Base-by-base conservation (phyloP, 92 coral and sea anemone species). In the Pocillopora grandis region DNA sequence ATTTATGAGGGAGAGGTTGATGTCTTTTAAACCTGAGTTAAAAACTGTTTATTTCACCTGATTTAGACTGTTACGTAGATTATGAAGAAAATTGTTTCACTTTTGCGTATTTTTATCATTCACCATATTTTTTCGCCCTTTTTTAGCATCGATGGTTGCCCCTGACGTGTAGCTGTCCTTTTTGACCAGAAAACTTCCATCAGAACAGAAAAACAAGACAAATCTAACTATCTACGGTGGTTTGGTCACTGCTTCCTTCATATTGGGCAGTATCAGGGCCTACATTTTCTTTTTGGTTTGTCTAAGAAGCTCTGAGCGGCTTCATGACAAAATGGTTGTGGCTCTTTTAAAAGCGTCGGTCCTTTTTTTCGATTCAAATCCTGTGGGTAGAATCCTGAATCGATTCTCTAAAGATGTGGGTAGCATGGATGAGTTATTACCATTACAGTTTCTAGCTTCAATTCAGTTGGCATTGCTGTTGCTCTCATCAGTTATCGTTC, bases 371-470 rank as follows among this genome's bases (percentile, higher is more conserved):
- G 52, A 42, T 7, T 42, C 52, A 42, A 42, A 42, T 42, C 52
- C 52, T 7, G 52, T 7, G 52, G 52, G 52, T 42, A 42, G 52
- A 42, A 42, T 42, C 52, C 52, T 42, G 8, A 42, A 42, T 42
- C 52, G 52, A 42, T 42, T 42, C 52, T 42, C 52, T 42, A 42
- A 42, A 3, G 52, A 42, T 42, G 52, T 42, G 52, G 52, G 52
- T 42, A 3, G 83, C 49, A 20, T 64, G 83, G 83, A 78, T 72
- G 83, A 78, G 42, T 18, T 35, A 13, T 42, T 78, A 13, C 83
- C 83, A 6, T 9, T 19, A 18, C n/a, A 16, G 12, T 78, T 78
- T 52, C 48, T 78, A 10, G 1, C 15, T 8, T 62, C 72, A 10
- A 78, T 78, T 35, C 83, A 78, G 57, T 21, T 27, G 10, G 49